phyloP scores from a whole-genome alignment of 1,140 invertebrate species.

The Eriosoma lanigerum region DNA sequence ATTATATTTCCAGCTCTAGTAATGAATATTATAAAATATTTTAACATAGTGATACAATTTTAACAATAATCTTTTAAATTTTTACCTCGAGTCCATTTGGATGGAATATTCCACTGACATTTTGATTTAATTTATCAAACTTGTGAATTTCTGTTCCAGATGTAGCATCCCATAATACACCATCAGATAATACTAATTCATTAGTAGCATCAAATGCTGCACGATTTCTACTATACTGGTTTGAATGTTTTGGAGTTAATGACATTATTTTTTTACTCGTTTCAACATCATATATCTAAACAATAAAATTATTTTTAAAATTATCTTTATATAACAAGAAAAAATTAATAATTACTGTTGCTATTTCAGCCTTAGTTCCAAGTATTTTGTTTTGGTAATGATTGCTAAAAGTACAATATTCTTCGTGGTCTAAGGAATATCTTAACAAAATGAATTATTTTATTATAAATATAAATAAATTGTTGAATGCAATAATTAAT shows the following conservation, averaged over 20 bases:
- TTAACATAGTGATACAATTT: not conserved
- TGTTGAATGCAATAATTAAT: slow-evolving; percentile 50
- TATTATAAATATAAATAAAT: not conserved
- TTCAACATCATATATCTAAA: slow-evolving; percentile 85
- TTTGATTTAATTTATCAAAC: slow-evolving; percentile 96
- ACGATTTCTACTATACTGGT: slow-evolving; percentile 90
- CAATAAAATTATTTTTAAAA: slow-evolving; percentile 53
- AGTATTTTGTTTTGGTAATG: slow-evolving; percentile 80
- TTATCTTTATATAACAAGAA: not conserved
- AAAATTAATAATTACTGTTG: slow-evolving; percentile 62
- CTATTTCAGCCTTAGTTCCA: slow-evolving; percentile 75
- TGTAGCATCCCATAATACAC: slow-evolving; percentile 93
- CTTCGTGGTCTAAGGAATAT: slow-evolving; percentile 76
- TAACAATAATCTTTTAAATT: not conserved
- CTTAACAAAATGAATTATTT: slow-evolving; percentile 56
- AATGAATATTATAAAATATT: not conserved
- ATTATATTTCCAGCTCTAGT: too few relatives aligned
- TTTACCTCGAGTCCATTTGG: slow-evolving; percentile 90
- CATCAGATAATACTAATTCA: slow-evolving; percentile 91
- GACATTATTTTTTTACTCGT: slow-evolving; percentile 75
- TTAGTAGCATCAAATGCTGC: slow-evolving; percentile 93
- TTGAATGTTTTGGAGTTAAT: slow-evolving; percentile 78
- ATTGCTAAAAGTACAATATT: slow-evolving; percentile 91
- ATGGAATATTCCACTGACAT: slow-evolving; percentile 94
- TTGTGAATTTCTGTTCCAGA: slow-evolving; percentile 88